A percentile compares a stretch with the other conserved stretches of the same genome.
Evolutionary conservation across 2,113 vertebrate genomes (phyloP).

Genomic region (Ovibos moschatus): DNA sequence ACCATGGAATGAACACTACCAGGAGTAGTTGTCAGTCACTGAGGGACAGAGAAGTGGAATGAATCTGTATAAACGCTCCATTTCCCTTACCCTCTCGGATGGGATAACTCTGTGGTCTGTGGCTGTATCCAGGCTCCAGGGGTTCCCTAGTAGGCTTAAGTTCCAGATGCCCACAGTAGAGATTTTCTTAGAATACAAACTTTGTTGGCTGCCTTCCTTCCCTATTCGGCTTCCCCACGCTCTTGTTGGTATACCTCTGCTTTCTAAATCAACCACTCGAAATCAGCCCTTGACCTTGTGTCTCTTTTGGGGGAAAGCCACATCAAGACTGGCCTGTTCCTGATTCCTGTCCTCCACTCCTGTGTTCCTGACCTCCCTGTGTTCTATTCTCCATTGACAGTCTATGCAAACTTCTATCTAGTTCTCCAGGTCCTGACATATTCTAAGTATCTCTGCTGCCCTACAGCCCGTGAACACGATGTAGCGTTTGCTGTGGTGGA

Average conservation of each 20-base stretch:
- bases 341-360: not conserved
- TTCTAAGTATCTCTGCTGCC: not conserved
- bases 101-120: not conserved
- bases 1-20: not conserved
- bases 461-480: not conserved
- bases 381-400: not conserved
- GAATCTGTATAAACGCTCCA: not conserved
- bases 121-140: not conserved
- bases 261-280: not conserved
- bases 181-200: not conserved
- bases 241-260: not conserved
- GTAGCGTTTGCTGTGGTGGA: not conserved
- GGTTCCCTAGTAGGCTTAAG: not conserved
- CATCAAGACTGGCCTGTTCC: not conserved
- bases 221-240: not conserved
- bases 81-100: not conserved
- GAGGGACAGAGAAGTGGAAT: not conserved
- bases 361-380: not conserved
- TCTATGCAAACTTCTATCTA: not conserved
- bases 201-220: not conserved
- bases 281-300: not conserved
- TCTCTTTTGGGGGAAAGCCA: not conserved
- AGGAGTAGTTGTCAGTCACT: not conserved
- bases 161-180: not conserved
- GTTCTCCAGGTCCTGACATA: not conserved